These are phyloP conservation scores for Clupea harengus DNA, from an alignment of 2,113 vertebrate species.

Conservation along the genomic window DNA sequence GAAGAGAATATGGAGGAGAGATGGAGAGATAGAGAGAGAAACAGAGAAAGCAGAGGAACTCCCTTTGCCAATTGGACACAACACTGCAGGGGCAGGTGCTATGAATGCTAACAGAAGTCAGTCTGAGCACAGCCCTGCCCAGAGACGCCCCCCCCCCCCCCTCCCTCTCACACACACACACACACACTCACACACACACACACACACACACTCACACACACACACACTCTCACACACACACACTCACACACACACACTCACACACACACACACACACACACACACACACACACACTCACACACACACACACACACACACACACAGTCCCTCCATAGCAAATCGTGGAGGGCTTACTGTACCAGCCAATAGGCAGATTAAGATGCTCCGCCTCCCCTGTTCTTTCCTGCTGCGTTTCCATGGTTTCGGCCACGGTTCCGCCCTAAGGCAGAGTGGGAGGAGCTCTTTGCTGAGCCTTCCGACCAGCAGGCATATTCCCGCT, in stretches of 20 bases:
- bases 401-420: conserved; percentile 64
- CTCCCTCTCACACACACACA: too few species aligned
- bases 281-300: not conserved
- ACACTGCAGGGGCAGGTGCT: conserved; percentile 59
- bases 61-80: conserved; percentile 50
- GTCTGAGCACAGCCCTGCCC: conserved; percentile 43
- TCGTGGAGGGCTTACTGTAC: conserved; percentile 54
- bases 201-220: conserved; percentile 6
- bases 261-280: not conserved
- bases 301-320: conserved; percentile 6
- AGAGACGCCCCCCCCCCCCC: conserved; percentile 1
- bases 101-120: conserved; percentile 67
- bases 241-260: conserved; percentile 20
- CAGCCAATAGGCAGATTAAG: conserved; percentile 63
- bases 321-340: conserved; percentile 39
- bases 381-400: conserved; percentile 58
- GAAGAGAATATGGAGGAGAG: not conserved
- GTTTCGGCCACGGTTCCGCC: conserved; percentile 67
- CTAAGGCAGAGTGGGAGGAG: conserved; percentile 48
- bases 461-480: conserved; percentile 48
- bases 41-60: conserved; percentile 27
- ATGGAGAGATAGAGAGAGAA: conserved; percentile 6
- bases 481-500: conserved; percentile 55
- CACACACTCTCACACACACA: conserved; percentile 20
- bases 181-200: conserved; percentile 17